A percentile compares a stretch with the other conserved stretches of the same genome.
These are phyloP conservation scores for Amphilophus citrinellus DNA, from an alignment of 2,113 vertebrate genomes.

Conservation along the genomic window DNA sequence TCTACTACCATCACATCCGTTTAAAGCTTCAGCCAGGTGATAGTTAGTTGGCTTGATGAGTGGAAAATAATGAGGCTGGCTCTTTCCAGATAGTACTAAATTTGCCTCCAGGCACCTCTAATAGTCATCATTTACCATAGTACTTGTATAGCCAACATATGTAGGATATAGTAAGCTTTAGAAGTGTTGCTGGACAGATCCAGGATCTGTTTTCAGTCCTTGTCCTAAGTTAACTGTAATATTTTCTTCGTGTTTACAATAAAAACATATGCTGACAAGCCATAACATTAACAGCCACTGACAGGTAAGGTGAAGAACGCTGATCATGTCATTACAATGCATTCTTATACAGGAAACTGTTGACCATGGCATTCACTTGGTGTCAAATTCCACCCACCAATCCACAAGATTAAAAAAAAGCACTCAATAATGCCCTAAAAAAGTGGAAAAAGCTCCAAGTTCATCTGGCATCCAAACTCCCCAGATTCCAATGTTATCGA, in stretches of 20 bases:
- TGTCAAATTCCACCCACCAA: not conserved
- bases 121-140: not conserved
- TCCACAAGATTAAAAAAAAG: not conserved
- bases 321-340: not conserved
- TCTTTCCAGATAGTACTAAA: not conserved
- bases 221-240: not conserved
- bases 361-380: not conserved
- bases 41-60: not conserved
- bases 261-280: not conserved
- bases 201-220: not conserved
- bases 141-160: not conserved
- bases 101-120: not conserved
- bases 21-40: not conserved
- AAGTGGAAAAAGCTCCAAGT: not conserved
- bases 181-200: not conserved
- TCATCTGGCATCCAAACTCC: not conserved
- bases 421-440: not conserved
- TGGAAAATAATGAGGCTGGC: not conserved
- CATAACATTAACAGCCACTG: not conserved
- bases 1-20: not conserved
- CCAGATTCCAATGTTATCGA: not conserved
- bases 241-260: too few species aligned
- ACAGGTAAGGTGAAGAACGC: fast-evolving
- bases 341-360: not conserved
- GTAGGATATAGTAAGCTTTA: not conserved